phyloP scores from a whole-genome alignment of 2,797 vertebrate species.

The Paratrypauchen microcephalus region DNA sequence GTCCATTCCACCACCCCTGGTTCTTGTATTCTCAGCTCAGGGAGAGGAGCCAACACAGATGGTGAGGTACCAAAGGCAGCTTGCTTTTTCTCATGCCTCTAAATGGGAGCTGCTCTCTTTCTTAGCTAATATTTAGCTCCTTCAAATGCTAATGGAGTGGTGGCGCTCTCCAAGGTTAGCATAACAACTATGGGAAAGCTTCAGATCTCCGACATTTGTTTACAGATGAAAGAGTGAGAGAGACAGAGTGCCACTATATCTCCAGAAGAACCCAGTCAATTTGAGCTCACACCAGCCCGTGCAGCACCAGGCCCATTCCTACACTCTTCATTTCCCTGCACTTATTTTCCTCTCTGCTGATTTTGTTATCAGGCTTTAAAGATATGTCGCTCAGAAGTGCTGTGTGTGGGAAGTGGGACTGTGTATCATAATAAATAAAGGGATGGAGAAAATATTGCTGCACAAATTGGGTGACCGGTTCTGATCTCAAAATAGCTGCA shows the following conservation, averaged over 20 bases:
- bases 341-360: constrained; percentile 53
- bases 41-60: constrained; percentile 88
- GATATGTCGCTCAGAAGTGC: constrained; percentile 31
- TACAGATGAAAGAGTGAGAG: constrained; percentile 90
- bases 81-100: constrained; percentile 95
- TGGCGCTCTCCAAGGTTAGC: constrained; percentile 97
- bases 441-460: constrained; percentile 43
- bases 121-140: constrained; percentile 99
- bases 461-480: constrained; percentile 31
- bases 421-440: constrained; percentile 57
- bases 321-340: constrained; percentile 54
- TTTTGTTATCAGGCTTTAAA: constrained; percentile 50
- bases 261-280: constrained; percentile 85
- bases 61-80: constrained; percentile 86
- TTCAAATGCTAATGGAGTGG: constrained; percentile 99
- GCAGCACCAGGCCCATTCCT: constrained; percentile 78
- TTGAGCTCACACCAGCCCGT: constrained; percentile 81
- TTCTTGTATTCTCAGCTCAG: constrained; percentile 71
- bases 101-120: constrained; percentile 91
- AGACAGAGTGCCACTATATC: constrained; percentile 69
- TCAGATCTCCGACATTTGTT: constrained; percentile 98
- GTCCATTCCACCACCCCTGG: background rate
- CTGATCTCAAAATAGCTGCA: constrained; percentile 28
- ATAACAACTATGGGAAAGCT: constrained; percentile 98
- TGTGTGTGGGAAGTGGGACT: constrained; percentile 33